Conservation (phyloP, 2,113 vertebrate species). For the Rattus rattus region DNA sequence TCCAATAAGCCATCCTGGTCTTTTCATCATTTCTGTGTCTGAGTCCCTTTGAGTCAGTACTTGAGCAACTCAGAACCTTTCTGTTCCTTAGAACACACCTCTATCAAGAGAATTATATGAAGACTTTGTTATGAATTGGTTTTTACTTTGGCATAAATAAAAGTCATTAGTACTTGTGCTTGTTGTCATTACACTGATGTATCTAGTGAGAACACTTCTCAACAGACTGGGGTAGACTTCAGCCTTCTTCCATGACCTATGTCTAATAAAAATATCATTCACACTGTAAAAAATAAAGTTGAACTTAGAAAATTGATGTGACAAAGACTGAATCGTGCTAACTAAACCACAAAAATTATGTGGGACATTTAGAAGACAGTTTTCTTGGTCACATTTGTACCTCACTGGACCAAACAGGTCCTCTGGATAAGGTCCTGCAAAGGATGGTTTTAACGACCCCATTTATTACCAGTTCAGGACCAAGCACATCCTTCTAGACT, state of each 20-base stretch:
- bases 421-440: constrained; percentile 54
- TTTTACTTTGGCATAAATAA: constrained; percentile 24
- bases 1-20: neutral
- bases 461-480: neutral
- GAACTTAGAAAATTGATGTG: constrained; percentile 9
- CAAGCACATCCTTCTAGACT: neutral
- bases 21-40: neutral
- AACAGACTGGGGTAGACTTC: neutral
- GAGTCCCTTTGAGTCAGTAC: neutral
- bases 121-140: neutral
- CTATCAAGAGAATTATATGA: constrained; percentile 19
- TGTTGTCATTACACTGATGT: neutral
- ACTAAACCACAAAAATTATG: constrained; percentile 48
- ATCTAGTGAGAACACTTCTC: neutral
- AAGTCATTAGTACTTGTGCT: neutral
- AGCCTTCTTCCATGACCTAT: neutral
- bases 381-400: constrained; percentile 19
- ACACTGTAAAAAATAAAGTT: constrained; percentile 4
- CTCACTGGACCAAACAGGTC: constrained; percentile 13
- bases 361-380: constrained; percentile 2
- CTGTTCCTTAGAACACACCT: neutral
- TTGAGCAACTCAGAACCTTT: constrained; percentile 27
- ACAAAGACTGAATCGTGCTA: constrained; percentile 18
- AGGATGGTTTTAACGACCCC: constrained; percentile 34
- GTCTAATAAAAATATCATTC: neutral